Percentiles rank a stretch among this genome's conserved stretches.
Conservation (phyloP, 1,140 invertebrate genomes). For the Lordiphosa mommai region DNA sequence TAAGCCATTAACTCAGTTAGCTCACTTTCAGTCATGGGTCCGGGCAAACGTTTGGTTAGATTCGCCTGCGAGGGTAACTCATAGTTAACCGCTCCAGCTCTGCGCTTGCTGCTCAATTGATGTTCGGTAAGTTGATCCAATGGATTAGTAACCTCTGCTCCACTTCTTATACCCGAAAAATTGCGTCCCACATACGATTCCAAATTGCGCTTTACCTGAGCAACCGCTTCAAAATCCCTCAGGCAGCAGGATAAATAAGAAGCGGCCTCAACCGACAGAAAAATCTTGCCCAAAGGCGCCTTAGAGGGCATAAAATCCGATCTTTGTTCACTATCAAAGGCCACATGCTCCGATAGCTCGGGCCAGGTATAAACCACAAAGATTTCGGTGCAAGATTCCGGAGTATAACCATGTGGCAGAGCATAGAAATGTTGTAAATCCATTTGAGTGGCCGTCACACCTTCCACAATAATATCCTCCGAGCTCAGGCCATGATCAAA, state of each 20-base stretch:
- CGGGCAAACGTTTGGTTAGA: slow-evolving; percentile 79
- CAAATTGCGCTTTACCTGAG: slow-evolving; percentile 79
- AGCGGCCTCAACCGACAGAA: slow-evolving; percentile 82
- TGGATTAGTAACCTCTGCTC: slow-evolving; percentile 45
- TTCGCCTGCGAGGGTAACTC: slow-evolving; percentile 39
- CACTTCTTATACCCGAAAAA: slow-evolving; percentile 61
- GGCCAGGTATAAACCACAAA: slow-evolving; percentile 93
- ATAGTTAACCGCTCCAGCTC: slow-evolving; percentile 17
- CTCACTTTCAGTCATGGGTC: slow-evolving; percentile 88
- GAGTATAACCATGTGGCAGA: slow-evolving; percentile 91
- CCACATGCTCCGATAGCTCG: slow-evolving; percentile 89
- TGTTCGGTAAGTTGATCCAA: slow-evolving; percentile 57
- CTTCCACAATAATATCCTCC: slow-evolving; percentile 48
- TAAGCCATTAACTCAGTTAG: slow-evolving; percentile 90
- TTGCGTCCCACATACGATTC: slow-evolving; percentile 83
- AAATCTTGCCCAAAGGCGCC: slow-evolving; percentile 89
- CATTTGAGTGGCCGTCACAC: slow-evolving; percentile 29
- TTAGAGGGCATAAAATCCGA: slow-evolving; percentile 92
- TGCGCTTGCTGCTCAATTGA: slow-evolving; percentile 16
- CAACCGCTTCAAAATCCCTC: slow-evolving; percentile 82
- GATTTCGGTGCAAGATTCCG: slow-evolving; percentile 89
- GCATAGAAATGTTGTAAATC: slow-evolving; percentile 80
- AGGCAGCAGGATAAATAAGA: slow-evolving; percentile 86
- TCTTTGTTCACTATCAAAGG: slow-evolving; percentile 92
- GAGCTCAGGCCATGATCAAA: slow-evolving; percentile 47